phyloP scores from a whole-genome alignment of 2,888 invertebrate genomes.

The Drosophila nigricruria region DNA sequence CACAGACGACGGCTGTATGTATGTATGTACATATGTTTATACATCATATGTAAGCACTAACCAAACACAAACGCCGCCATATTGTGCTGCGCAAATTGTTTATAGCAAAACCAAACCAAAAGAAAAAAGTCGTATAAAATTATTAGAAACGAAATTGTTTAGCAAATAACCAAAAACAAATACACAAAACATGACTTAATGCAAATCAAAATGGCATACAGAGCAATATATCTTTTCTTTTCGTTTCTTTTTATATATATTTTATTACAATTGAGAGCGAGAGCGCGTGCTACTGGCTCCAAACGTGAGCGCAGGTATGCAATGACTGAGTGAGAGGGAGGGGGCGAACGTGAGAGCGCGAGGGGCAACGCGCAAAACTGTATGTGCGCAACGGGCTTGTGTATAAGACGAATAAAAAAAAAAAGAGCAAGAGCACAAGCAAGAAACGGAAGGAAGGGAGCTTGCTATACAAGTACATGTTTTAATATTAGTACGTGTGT shows the following conservation, averaged over 20 bases:
- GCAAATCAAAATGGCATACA: constrained; percentile 69
- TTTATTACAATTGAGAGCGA: constrained; percentile 60
- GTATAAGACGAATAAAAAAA: constrained; percentile 65
- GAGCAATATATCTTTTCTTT: constrained; percentile 27
- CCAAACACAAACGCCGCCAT: constrained; percentile 65
- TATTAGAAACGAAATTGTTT: constrained; percentile 60
- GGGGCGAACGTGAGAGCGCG: constrained; percentile 24
- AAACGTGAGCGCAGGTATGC: constrained; percentile 65
- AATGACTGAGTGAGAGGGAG: background rate
- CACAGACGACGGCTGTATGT: constrained; percentile 19
- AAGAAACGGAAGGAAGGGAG: constrained; percentile 75
- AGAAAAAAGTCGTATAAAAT: constrained; percentile 44
- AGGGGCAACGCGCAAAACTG: constrained; percentile 62
- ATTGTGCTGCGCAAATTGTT: constrained; percentile 69
- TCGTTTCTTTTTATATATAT: constrained; percentile 14
- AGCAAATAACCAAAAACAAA: constrained; percentile 39
- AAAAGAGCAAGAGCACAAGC: constrained; percentile 46
- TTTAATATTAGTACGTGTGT: constrained; percentile 40
- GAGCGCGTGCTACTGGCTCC: constrained; percentile 54
- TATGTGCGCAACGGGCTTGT: constrained; percentile 77
- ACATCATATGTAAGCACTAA: constrained; percentile 64
- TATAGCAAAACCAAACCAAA: constrained; percentile 35
- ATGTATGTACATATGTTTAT: constrained; percentile 18
- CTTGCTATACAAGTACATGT: constrained; percentile 58
- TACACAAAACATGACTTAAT: constrained; percentile 71